Percentiles rank a stretch among this genome's conserved stretches.
Conservation (phyloP, 2,797 vertebrate genomes). For the Phalloptychus januarius region DNA sequence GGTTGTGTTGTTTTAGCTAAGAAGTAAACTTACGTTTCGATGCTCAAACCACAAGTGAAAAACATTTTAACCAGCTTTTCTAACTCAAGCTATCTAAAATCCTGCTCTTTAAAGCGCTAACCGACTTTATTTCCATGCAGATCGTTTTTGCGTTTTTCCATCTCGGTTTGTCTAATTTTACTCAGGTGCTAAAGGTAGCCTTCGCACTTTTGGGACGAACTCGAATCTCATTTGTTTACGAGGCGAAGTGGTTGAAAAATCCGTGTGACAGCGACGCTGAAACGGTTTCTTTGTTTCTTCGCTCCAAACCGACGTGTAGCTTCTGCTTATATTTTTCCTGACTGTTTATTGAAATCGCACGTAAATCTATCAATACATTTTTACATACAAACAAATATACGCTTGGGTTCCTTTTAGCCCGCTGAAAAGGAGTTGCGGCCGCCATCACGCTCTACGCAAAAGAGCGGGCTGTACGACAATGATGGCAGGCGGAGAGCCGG, state of each 20-base stretch:
- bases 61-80: background rate
- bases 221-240: slow-evolving; percentile 62
- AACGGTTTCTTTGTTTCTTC: slow-evolving; percentile 55
- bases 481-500: slow-evolving; percentile 38
- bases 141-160: background rate
- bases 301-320: slow-evolving; percentile 41
- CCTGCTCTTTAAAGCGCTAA: background rate
- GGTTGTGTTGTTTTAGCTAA: background rate
- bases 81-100: background rate
- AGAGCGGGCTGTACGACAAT: slow-evolving; percentile 54
- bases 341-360: slow-evolving; percentile 76
- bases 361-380: slow-evolving; percentile 64
- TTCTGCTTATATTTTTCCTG: slow-evolving; percentile 49
- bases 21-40: background rate
- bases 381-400: slow-evolving; percentile 85
- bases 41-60: background rate
- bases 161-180: background rate
- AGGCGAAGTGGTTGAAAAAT: slow-evolving; percentile 55
- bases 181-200: background rate
- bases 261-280: slow-evolving; percentile 28
- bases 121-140: background rate
- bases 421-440: slow-evolving; percentile 60
- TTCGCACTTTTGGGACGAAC: background rate
- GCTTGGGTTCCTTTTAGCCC: slow-evolving; percentile 33
- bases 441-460: slow-evolving; percentile 72